Conservation (phyloP, 2,888 invertebrate genomes). For the Drosophila kuntzei region DNA sequence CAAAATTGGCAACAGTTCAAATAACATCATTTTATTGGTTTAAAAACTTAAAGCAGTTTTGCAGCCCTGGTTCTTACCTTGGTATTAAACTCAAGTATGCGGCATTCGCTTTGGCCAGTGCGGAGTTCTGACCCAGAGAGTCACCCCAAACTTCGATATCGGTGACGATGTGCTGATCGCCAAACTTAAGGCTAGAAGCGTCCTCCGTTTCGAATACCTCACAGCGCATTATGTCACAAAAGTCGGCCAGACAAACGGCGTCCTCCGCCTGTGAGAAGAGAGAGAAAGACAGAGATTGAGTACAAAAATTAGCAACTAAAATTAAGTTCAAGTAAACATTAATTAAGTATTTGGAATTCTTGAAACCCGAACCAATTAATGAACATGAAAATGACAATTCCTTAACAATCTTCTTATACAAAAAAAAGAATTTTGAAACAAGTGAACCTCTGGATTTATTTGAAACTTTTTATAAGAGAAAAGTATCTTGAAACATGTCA, state of each 20-base stretch:
- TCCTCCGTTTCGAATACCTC: conserved; percentile 93
- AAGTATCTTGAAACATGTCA: background rate
- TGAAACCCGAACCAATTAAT: too few species aligned
- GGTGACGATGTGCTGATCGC: conserved; percentile 89
- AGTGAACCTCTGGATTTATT: background rate
- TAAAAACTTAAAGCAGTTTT: background rate
- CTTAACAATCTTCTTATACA: too few species aligned
- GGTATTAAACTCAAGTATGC: conserved; percentile 85
- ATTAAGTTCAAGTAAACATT: background rate
- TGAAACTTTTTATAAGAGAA: background rate
- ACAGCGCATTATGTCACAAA: conserved; percentile 98
- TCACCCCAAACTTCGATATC: conserved; percentile 95
- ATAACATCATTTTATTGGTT: too few species aligned
- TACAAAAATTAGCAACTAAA: background rate
- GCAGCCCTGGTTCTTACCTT: conserved; percentile 63
- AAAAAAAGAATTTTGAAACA: too few species aligned
- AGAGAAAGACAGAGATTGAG: background rate
- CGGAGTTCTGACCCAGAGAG: conserved; percentile 87
- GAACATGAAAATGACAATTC: too few species aligned
- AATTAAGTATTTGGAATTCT: too few species aligned
- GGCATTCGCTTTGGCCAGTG: conserved; percentile 86
- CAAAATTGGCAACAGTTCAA: too few species aligned
- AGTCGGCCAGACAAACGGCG: conserved; percentile 96
- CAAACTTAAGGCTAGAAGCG: conserved; percentile 87
- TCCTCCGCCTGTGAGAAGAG: conserved; percentile 88